Evolutionary conservation across 2,113 vertebrate genomes (phyloP), one percentile per base, ranked within the genome.

Genomic region (Phalacrocorax brasilianus): DNA sequence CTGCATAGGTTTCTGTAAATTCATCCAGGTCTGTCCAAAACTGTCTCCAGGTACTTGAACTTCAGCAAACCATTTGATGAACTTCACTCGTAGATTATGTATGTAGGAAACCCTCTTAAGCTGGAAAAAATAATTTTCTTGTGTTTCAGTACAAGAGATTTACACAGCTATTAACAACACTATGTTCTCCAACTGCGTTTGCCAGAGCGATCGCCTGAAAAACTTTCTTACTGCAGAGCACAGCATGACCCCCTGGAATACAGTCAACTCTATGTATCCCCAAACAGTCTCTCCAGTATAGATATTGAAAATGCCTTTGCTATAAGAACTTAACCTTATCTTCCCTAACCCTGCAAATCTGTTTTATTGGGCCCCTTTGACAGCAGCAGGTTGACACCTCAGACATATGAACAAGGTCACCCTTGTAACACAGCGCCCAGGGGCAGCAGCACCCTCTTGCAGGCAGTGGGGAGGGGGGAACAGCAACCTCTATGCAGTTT

Each of bases 381-480:
- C 70, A 87, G 45, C 53, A 71, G 66, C 62, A 93, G 38, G 62
- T 47, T 83, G 85, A 66, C 89, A 89, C 32, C 28, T 90, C n/a
- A 88, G 91, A 63, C 61, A 47, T 30, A 38, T 3, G 40, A 78
- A 73, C 74, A 78, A 83, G 32, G 87, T 93, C n/a, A 88, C 33
- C 17, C 55, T 76, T 24, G 68, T n/a, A 89, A 88, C 19, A 32
- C 49, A 68, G 67, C 0, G 7, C 58, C 30, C 70, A 61, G 70
- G 71, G 80, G 53, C 58, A 89, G 91, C 80, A 94, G 87, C 50
- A 92, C 50, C 67, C 55, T 74, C 68, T 27, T 58, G 70, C 42
- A 94, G 50, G 55, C 2, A 0, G 45, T 53, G 71, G 49, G 47
- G 52, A 85, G 45, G 30, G 23, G 42, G 47, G 52, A 75, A 53